Percentiles rank a stretch among this genome's conserved stretches.
phyloP scores from a whole-genome alignment of 1,140 invertebrate species.

The Stenopsyche tienmushanensis region DNA sequence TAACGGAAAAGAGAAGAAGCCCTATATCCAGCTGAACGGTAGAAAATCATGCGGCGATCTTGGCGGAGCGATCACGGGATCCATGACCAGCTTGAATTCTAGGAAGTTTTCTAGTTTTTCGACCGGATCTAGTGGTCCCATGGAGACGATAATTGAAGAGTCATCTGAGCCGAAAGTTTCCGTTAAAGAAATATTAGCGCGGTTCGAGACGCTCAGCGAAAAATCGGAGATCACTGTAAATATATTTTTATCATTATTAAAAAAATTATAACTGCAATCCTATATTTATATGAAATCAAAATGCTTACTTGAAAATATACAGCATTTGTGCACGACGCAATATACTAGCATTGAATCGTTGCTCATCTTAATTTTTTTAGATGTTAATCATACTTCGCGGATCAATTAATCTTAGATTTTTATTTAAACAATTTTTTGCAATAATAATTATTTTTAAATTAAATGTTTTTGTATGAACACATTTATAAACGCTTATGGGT shows the following conservation, averaged over 20 bases:
- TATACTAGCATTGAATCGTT: no score
- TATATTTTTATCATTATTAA: not conserved
- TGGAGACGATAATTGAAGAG: conserved; percentile 81
- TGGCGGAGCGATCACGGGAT: conserved; percentile 2
- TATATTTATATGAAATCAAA: not conserved
- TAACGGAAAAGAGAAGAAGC: conserved; percentile 17
- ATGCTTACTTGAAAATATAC: no score
- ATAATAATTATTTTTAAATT: no score
- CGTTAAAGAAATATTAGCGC: conserved; percentile 75
- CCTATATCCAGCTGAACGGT: conserved; percentile 12
- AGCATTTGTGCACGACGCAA: no score
- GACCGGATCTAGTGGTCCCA: conserved; percentile 62
- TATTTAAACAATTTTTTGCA: no score
- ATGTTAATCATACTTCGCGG: no score
- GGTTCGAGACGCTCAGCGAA: conserved; percentile 72
- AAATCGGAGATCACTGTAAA: conserved; percentile 35
- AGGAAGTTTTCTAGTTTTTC: conserved; percentile 55
- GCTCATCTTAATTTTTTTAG: no score
- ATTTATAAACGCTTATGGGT: no score
- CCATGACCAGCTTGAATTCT: conserved; percentile 35
- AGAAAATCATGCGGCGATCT: conserved; percentile 25
- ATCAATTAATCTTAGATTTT: no score
- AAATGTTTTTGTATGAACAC: no score
- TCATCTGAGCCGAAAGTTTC: conserved; percentile 72
- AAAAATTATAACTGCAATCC: not conserved